These are phyloP conservation scores for Alsophila aescularia DNA, from an alignment of 2,888 invertebrate species.

Conservation along the genomic window DNA sequence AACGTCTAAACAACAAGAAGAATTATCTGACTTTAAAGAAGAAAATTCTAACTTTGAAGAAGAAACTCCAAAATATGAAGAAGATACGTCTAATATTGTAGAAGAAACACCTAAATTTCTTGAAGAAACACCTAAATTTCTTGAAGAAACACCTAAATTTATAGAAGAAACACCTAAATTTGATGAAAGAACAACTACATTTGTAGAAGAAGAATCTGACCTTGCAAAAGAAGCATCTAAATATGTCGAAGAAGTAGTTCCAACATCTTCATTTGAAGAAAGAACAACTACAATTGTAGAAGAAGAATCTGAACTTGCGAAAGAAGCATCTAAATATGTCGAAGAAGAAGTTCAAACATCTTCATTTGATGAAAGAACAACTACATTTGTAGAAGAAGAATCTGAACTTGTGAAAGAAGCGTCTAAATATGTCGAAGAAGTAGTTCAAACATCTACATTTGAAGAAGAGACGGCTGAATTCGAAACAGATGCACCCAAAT, in stretches of 20 bases:
- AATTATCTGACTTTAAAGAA: background rate
- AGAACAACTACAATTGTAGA: background rate
- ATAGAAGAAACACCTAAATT: background rate
- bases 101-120: background rate
- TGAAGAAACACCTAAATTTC: background rate
- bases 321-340: background rate
- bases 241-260: background rate
- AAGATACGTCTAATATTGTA: background rate
- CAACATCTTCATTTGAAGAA: background rate
- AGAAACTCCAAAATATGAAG: background rate
- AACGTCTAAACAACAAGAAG: background rate
- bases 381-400: background rate
- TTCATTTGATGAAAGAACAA: background rate
- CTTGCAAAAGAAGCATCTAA: background rate
- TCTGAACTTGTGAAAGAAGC: background rate
- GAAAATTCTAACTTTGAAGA: background rate
- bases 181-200: background rate
- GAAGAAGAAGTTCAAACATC: background rate
- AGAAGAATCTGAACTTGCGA: background rate
- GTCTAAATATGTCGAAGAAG: background rate
- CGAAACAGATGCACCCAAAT: background rate
- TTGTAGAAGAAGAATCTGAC: background rate
- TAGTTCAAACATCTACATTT: background rate
- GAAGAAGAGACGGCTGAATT: background rate
- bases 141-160: background rate